Evolutionary conservation across 2,888 invertebrate genomes (phyloP).

Genomic region (Frankliniella fusca): DNA sequence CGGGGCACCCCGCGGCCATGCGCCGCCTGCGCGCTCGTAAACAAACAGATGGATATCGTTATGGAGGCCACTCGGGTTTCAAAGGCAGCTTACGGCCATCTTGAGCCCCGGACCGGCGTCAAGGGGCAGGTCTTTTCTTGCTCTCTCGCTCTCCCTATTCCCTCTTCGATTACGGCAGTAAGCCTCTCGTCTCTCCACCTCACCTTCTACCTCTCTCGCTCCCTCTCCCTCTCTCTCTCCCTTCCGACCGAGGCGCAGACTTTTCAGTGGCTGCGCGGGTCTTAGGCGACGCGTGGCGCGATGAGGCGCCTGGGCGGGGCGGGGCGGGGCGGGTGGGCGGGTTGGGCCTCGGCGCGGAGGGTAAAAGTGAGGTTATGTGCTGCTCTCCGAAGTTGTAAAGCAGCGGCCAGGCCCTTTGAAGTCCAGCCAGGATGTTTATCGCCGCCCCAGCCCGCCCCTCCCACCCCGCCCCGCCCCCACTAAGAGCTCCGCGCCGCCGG

Average conservation of each 20-base stretch:
- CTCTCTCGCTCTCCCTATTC: background rate
- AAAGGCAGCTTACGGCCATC: background rate
- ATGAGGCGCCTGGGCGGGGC: too few relatives aligned
- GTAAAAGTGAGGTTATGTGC: slow-evolving; percentile 24
- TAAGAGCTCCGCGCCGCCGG: slow-evolving; percentile 35
- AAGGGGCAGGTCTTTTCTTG: background rate
- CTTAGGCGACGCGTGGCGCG: too few relatives aligned
- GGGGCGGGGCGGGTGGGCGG: background rate
- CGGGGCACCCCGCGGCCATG: too few relatives aligned
- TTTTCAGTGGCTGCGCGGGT: too few relatives aligned
- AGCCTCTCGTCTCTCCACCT: background rate
- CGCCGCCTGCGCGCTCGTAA: background rate
- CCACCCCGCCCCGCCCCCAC: slow-evolving; percentile 40
- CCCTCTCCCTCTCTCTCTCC: background rate
- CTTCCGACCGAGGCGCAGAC: background rate
- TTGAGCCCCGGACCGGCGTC: background rate
- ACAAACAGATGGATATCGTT: background rate
- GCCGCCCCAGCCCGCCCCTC: background rate
- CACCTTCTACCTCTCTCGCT: background rate
- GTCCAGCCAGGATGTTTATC: slow-evolving; percentile 21
- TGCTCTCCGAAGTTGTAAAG: background rate
- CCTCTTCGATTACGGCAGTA: too few relatives aligned
- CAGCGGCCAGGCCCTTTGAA: slow-evolving; percentile 5
- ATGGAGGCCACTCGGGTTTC: slow-evolving; percentile 6
- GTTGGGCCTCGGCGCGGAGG: background rate